Base-by-base conservation (phyloP, 2,113 vertebrate genomes). In the Nasalis larvatus region DNA sequence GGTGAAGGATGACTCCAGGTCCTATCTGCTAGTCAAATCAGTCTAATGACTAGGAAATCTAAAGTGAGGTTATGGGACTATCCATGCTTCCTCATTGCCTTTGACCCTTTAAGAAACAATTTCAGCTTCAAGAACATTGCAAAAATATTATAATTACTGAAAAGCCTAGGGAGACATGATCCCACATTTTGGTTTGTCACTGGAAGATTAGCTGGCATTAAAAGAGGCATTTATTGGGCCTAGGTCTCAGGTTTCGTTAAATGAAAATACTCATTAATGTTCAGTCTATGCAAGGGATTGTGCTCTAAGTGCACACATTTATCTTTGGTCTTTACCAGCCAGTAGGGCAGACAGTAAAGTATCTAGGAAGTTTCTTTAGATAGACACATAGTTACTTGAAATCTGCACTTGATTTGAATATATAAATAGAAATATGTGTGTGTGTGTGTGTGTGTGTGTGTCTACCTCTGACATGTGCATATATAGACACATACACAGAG, bases 201-300 rank as follows among this genome's bases (percentile, higher is more conserved):
- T 68, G 77, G 76, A 76, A 92, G 56, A 91, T 78, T 69, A 92
- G 49, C 60, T 96, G 95, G 40, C n/a, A 76, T 86, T 77, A 86
- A 94, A 40, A 68, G 45, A 86, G 18, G 23, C 27, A 89, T 84
- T 91, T 90, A 66, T 89, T 90, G 42, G 91, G 94, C 96, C 92
- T 66, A 56, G 4, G 4, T 73, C 40, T 90, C 1, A 84, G 81
- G 54, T 88, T 94, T 40, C 52, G 42, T 92, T 68, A 76, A 82
- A 88, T 82, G 45, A 40, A 52, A 73, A 80, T 47, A 78, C 6
- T 78, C n/a, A 66, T 82, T 76, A 93, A 42, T 13, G 37, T 12
- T 87, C 69, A 89, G 71, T 85, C n/a, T 58, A 16, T 76, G 14
- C n/a, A 86, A 82, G 77, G 32, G 21, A 68, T 21, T 82, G 35